A percentile compares a stretch with the other conserved stretches of the same genome.
Conservation (phyloP, 2,888 invertebrate genomes). For the Aelia acuminata region DNA sequence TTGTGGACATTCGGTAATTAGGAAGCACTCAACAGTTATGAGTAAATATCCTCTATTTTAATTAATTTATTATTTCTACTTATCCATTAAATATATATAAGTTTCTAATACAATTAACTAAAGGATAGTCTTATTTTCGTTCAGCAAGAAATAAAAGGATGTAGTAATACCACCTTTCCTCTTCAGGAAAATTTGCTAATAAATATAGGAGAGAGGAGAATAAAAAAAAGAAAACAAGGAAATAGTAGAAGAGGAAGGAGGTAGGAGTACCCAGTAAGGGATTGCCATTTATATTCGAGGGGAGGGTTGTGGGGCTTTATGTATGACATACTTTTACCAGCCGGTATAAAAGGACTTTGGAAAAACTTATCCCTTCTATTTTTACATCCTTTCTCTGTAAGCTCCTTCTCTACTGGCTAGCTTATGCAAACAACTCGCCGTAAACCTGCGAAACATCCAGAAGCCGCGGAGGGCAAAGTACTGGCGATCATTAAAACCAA, state of each 20-base stretch:
- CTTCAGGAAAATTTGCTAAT: constrained; percentile 1
- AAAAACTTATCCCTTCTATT: constrained; percentile 49
- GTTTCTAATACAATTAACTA: background rate
- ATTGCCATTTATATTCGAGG: constrained; percentile 52
- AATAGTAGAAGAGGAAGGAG: background rate
- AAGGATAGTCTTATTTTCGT: background rate
- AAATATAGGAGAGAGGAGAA: constrained; percentile 1
- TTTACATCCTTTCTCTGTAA: constrained; percentile 12
- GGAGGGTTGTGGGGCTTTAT: constrained; percentile 11
- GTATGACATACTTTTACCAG: constrained; percentile 55
- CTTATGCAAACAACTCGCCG: background rate
- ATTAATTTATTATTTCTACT: too few relatives aligned
- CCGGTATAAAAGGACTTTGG: constrained; percentile 41
- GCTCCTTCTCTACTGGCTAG: background rate
- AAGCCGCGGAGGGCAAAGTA: background rate
- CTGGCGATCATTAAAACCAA: background rate
- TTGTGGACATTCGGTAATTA: too few relatives aligned
- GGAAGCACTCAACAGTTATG: too few relatives aligned
- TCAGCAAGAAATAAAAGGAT: background rate
- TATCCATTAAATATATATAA: background rate
- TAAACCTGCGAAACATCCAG: background rate
- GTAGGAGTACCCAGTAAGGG: constrained; percentile 7
- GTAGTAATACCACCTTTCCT: background rate
- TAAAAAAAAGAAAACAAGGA: background rate
- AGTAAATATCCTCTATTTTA: too few relatives aligned